phyloP scores from a whole-genome alignment of 2,888 invertebrate species.

The Lithophane ornitopus region DNA sequence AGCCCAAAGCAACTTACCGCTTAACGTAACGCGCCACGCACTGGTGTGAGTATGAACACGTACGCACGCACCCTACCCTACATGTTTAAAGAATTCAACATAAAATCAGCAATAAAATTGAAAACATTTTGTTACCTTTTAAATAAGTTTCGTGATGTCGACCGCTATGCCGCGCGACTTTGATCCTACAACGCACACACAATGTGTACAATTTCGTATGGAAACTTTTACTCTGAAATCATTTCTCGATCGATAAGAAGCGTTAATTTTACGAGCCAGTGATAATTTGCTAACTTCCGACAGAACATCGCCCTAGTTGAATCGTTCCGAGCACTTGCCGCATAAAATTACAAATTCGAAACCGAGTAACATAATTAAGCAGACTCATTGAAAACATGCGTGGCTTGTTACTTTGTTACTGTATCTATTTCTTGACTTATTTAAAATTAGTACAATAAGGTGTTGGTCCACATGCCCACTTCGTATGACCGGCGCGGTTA shows the following conservation, averaged over 20 bases:
- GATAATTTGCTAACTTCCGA: conserved; percentile 91
- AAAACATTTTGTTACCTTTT: conserved; percentile 91
- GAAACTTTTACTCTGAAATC: conserved; percentile 79
- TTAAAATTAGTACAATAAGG: conserved; percentile 66
- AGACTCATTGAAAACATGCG: conserved; percentile 63
- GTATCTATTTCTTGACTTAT: conserved; percentile 57
- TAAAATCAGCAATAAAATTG: conserved; percentile 91
- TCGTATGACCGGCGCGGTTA: conserved; percentile 46
- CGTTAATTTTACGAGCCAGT: conserved; percentile 91
- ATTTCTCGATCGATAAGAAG: conserved; percentile 90
- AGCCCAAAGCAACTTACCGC: conserved; percentile 77
- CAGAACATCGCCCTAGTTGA: conserved; percentile 88
- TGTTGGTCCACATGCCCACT: conserved; percentile 52
- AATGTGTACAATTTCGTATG: conserved; percentile 80
- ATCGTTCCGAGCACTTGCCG: conserved; percentile 87
- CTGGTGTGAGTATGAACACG: conserved; percentile 81
- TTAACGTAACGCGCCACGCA: conserved; percentile 65
- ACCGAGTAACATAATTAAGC: conserved; percentile 79
- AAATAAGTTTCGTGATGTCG: conserved; percentile 86
- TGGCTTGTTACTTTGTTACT: conserved; percentile 58
- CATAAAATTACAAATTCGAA: conserved; percentile 84
- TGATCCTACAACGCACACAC: conserved; percentile 77
- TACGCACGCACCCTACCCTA: conserved; percentile 84
- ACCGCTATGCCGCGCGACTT: conserved; percentile 75
- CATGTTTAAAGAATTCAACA: conserved; percentile 89